Percentiles rank a stretch among this genome's conserved stretches.
These are phyloP conservation scores for Molorchus minor DNA, from an alignment of 2,888 invertebrate genomes.

Conservation along the genomic window DNA sequence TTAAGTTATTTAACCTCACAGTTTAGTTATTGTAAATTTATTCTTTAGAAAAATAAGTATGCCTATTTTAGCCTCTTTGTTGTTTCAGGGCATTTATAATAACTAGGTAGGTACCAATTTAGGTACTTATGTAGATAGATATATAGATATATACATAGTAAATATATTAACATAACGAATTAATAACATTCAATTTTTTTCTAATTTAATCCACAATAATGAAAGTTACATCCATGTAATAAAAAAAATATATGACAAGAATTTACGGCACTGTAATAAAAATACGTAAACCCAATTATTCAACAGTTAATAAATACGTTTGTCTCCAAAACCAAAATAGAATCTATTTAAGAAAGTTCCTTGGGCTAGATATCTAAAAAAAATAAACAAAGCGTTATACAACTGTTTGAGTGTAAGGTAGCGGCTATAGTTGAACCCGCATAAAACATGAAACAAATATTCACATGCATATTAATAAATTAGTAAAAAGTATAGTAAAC, in stretches of 20 bases:
- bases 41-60: no score
- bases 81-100: no score
- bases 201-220: no score
- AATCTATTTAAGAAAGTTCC: slow-evolving; percentile 50
- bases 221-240: neutral
- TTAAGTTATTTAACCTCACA: no score
- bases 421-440: slow-evolving; percentile 7
- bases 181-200: no score
- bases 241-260: slow-evolving; percentile 9
- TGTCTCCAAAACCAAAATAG: slow-evolving; percentile 48
- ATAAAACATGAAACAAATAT: slow-evolving; percentile 14
- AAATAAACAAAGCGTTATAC: slow-evolving; percentile 21
- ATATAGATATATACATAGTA: no score
- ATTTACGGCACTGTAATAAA: slow-evolving; percentile 17
- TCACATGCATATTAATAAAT: slow-evolving; percentile 29
- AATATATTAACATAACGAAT: no score
- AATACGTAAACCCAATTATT: slow-evolving; percentile 2
- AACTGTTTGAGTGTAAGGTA: neutral
- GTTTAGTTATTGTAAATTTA: no score
- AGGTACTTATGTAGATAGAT: no score
- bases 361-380: slow-evolving; percentile 46
- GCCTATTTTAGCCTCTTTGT: no score
- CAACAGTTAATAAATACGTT: slow-evolving; percentile 19
- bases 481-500: slow-evolving; percentile 35
- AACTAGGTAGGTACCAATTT: no score